Conservation (phyloP, 1,140 invertebrate genomes). For the Temnothorax longispinosus region DNA sequence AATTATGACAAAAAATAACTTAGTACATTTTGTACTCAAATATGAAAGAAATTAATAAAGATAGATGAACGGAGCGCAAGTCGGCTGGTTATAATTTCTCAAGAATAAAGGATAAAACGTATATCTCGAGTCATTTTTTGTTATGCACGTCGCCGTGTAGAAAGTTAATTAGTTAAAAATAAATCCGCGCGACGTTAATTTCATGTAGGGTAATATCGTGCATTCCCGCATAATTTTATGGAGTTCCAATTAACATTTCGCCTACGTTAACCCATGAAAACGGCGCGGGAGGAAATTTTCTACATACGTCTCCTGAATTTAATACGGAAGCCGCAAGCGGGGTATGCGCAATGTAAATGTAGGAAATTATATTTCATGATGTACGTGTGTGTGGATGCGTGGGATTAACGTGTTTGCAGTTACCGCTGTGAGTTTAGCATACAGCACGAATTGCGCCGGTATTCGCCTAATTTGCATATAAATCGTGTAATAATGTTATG, state of each 20-base stretch:
- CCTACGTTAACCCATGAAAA: slow-evolving; percentile 43
- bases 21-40: neutral
- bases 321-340: slow-evolving; percentile 49
- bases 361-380: slow-evolving; percentile 55
- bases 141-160: neutral
- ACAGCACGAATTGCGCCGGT: slow-evolving; percentile 50
- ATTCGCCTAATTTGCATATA: slow-evolving; percentile 61
- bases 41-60: neutral
- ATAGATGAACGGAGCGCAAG: neutral
- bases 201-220: neutral
- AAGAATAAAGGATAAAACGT: neutral
- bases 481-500: slow-evolving; percentile 63
- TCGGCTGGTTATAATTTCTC: neutral
- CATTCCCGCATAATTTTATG: slow-evolving; percentile 54
- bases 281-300: slow-evolving; percentile 50
- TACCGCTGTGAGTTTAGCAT: slow-evolving; percentile 45
- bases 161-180: slow-evolving; percentile 19
- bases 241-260: slow-evolving; percentile 57
- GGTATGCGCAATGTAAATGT: slow-evolving; percentile 55
- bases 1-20: neutral
- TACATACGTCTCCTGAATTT: slow-evolving; percentile 57
- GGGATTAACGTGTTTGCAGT: slow-evolving; percentile 59
- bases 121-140: too few relatives aligned
- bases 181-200: slow-evolving; percentile 23
- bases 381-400: neutral